Conservation (phyloP, 2,888 invertebrate species). For the Tipula unca region DNA sequence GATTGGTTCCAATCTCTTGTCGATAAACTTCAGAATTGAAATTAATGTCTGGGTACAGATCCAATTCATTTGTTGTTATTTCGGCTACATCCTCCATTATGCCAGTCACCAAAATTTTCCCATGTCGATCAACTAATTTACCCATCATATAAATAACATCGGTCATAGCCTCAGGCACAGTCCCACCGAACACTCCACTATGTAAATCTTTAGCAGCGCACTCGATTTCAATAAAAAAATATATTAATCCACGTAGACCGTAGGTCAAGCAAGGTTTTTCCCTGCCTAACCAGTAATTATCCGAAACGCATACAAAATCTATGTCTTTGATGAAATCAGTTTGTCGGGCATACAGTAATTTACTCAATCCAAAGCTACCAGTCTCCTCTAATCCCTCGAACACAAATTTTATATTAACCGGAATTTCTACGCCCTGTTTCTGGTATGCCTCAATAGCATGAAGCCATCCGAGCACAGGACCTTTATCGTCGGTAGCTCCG, state of each 20-base stretch:
- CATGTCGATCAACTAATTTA: constrained; percentile 75
- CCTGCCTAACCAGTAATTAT: constrained; percentile 97
- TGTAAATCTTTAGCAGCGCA: constrained; percentile 90
- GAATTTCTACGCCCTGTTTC: constrained; percentile 29
- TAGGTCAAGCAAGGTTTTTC: constrained; percentile 96
- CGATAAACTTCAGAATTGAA: constrained; percentile 76
- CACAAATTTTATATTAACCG: constrained; percentile 1
- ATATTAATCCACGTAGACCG: constrained; percentile 90
- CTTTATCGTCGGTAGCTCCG: constrained; percentile 91
- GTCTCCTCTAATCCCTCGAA: constrained; percentile 90
- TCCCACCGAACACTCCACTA: constrained; percentile 92
- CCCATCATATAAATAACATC: constrained; percentile 83
- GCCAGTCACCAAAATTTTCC: constrained; percentile 75
- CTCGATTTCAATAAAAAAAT: constrained; percentile 80
- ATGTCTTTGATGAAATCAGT: constrained; percentile 69
- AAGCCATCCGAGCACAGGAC: constrained; percentile 91
- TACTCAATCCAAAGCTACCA: constrained; percentile 92
- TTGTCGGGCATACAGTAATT: constrained; percentile 60
- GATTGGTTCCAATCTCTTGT: constrained; percentile 54
- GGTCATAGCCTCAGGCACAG: constrained; percentile 83
- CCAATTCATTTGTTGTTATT: constrained; percentile 58
- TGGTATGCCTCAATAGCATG: constrained; percentile 87
- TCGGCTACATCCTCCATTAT: constrained; percentile 76
- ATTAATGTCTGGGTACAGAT: constrained; percentile 72
- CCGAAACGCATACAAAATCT: constrained; percentile 97